These are phyloP conservation scores for Osmerus eperlanus DNA, from an alignment of 2,113 vertebrate genomes.

Conservation along the genomic window DNA sequence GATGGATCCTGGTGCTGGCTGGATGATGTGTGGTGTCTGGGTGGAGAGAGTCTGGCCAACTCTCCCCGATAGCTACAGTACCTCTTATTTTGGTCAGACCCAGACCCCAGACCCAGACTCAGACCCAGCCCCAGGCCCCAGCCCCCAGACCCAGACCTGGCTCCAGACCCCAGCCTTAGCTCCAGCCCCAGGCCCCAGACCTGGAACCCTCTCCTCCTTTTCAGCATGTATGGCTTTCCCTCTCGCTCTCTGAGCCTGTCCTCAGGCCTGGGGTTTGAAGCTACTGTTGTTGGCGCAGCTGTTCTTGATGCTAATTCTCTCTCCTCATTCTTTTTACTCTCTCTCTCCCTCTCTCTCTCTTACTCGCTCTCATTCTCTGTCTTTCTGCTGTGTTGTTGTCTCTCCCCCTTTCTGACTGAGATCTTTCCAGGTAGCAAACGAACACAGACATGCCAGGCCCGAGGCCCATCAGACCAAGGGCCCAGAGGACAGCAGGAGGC, in stretches of 20 bases:
- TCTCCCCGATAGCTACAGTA: too few species aligned
- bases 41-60: not conserved
- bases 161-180: not conserved
- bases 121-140: not conserved
- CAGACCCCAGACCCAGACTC: not conserved
- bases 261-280: not conserved
- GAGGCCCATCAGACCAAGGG: not conserved
- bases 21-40: slow-evolving; percentile 22
- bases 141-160: not conserved
- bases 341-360: not conserved
- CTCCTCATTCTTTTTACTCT: not conserved
- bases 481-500: not conserved
- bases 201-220: slow-evolving; percentile 8
- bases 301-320: not conserved
- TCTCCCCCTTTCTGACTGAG: slow-evolving; percentile 4
- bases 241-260: not conserved
- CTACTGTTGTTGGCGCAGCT: not conserved
- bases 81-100: slow-evolving; percentile 3
- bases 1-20: slow-evolving; percentile 17
- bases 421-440: slow-evolving; percentile 6
- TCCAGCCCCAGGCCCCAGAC: slow-evolving; percentile 1
- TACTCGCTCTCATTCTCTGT: not conserved
- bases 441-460: not conserved
- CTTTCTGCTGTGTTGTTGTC: slow-evolving; percentile 4
- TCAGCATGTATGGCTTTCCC: not conserved